Evolutionary conservation across 2,888 invertebrate species (phyloP).

Genomic region (Schizotus pectinicornis): DNA sequence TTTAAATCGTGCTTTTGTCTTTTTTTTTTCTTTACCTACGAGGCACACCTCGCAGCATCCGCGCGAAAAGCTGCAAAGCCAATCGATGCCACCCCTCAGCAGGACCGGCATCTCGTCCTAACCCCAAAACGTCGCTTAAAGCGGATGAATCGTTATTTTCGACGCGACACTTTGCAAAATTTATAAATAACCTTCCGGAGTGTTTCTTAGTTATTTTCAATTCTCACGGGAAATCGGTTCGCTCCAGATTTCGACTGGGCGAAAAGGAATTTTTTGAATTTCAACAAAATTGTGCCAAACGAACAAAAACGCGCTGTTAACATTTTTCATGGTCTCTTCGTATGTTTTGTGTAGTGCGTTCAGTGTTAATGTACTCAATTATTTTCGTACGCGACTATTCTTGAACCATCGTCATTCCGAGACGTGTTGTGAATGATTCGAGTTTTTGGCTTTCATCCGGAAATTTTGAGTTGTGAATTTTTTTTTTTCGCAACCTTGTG

Average conservation of each 20-base stretch:
- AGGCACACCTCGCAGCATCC: no score
- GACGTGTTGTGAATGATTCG: neutral
- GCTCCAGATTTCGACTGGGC: constrained; percentile 4
- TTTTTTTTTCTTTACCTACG: no score
- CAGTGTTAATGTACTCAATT: neutral
- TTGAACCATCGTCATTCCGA: neutral
- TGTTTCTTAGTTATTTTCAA: constrained; percentile 7
- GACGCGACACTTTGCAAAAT: neutral
- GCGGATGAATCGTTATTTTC: neutral
- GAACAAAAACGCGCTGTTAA: no score
- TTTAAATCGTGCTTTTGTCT: no score
- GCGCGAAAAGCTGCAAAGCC: no score
- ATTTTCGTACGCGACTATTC: constrained; percentile 5
- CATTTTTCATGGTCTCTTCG: no score
- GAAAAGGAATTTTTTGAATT: no score
- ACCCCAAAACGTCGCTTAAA: no score
- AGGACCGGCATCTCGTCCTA: no score
- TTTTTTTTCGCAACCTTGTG: constrained; percentile 8
- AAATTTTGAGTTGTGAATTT: neutral
- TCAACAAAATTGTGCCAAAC: no score
- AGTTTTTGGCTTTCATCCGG: neutral
- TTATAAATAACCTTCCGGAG: neutral
- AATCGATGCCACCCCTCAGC: no score
- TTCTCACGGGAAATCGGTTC: constrained; percentile 1
- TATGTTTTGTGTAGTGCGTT: neutral